These are phyloP conservation scores for Saiga tatarica DNA, from an alignment of 2,113 vertebrate genomes.

Conservation along the genomic window DNA sequence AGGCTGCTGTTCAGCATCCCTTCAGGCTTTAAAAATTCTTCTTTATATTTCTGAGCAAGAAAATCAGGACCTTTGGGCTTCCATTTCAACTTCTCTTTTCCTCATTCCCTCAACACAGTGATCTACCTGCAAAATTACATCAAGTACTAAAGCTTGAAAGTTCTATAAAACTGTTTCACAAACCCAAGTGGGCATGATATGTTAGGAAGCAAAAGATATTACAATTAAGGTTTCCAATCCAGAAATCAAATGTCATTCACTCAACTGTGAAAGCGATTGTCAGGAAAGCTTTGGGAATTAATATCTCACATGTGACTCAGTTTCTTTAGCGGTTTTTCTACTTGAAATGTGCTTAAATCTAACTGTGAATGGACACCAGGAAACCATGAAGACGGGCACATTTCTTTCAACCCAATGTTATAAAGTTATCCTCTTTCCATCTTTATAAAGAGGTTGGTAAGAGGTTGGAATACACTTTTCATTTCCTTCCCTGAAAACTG, in stretches of 20 bases:
- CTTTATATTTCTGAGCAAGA: background rate
- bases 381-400: background rate
- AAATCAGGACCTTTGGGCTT: background rate
- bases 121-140: background rate
- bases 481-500: background rate
- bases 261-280: background rate
- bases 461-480: background rate
- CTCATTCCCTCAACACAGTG: background rate
- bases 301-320: background rate
- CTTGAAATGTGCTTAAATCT: background rate
- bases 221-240: background rate
- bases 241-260: background rate
- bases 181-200: background rate
- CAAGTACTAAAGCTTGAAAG: background rate
- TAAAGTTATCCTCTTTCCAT: background rate
- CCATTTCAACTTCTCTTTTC: background rate
- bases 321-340: background rate
- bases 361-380: background rate
- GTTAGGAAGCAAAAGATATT: background rate
- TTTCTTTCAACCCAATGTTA: background rate
- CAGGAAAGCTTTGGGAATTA: background rate
- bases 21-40: background rate
- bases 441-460: background rate
- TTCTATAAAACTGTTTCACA: background rate
- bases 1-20: background rate